Evolutionary conservation across 2,888 invertebrate species (phyloP).

Genomic region (Drosophila tripunctata): DNA sequence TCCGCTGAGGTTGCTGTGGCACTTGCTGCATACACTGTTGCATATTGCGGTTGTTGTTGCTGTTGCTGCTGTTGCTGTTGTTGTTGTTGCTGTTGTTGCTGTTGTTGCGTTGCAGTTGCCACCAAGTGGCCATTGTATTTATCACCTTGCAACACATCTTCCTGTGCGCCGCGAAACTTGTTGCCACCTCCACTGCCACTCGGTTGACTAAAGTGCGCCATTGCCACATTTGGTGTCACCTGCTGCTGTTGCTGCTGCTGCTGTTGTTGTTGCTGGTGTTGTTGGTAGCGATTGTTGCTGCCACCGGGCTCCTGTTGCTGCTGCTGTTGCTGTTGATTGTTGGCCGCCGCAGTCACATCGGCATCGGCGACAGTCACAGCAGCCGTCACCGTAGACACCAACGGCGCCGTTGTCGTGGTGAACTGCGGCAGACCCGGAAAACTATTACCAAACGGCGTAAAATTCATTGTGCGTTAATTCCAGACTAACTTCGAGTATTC

Average conservation of each 20-base stretch:
- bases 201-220: conserved; percentile 86
- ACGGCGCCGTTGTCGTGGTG: conserved; percentile 85
- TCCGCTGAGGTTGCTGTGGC: conserved; percentile 60
- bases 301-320: conserved; percentile 69
- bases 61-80: conserved; percentile 74
- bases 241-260: conserved; percentile 70
- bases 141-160: conserved; percentile 83
- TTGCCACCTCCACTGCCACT: conserved; percentile 67
- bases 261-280: conserved; percentile 65
- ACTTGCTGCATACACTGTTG: conserved; percentile 72
- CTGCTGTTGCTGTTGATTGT: conserved; percentile 75
- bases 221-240: conserved; percentile 76
- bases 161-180: conserved; percentile 86
- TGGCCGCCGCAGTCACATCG: conserved; percentile 82
- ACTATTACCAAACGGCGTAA: conserved; percentile 93
- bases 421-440: conserved; percentile 93
- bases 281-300: conserved; percentile 81
- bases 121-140: conserved; percentile 85
- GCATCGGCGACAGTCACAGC: conserved; percentile 87
- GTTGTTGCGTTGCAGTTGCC: conserved; percentile 61
- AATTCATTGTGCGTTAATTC: conserved; percentile 88
- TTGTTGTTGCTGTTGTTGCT: conserved; percentile 72
- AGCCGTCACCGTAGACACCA: conserved; percentile 86
- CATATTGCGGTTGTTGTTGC: conserved; percentile 79
- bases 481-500: conserved; percentile 6